Evolutionary conservation across 2,113 vertebrate genomes (phyloP), one percentile per base, ranked within the genome.

Genomic region (Osmerus eperlanus): DNA sequence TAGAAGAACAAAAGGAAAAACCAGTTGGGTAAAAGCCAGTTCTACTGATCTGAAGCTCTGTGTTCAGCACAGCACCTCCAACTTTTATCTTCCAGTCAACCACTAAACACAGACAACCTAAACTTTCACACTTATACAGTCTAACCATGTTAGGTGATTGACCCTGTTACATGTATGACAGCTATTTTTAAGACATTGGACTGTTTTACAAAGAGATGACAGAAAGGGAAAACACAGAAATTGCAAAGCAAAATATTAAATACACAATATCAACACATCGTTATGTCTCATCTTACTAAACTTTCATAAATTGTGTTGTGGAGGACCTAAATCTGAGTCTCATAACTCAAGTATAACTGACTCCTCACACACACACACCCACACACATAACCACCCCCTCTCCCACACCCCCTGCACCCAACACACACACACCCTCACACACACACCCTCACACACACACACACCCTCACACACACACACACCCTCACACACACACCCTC

Each of bases 1-100:
- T 92, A 95, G 97, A 95, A 97, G 94, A 94, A 95, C 91, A 94
- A 94, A 87, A 73, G 76, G 82, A 83, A 75, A 88, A 65, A 78
- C 80, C 72, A 72, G 12, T 36, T 25, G 14, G 11, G 21, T 58
- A 47, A 23, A 55, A 71, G 74, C 36, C 21, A 29, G 41, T 21
- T 47, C 4, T 61, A 7, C 23, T 11, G 16, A 18, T 18, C 5
- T 56, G 54, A 18, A 15, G 14, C 14, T n/a, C n/a, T n/a, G n/a
- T n/a, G n/a, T n/a, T n/a, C n/a, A n/a, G n/a, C n/a, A n/a, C 61
- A 63, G 61, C 29, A 15, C 12, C 15, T 5, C 6, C 8, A 23
- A 15, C 61, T 32, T 63, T 63, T 16, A 36, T n/a, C 28, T 15
- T 36, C 16, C 23, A 0, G 62, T 32, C 32, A 28, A 62, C 28